Base-by-base conservation (phyloP, 2,888 invertebrate species). In the Trimorus sp. region DNA sequence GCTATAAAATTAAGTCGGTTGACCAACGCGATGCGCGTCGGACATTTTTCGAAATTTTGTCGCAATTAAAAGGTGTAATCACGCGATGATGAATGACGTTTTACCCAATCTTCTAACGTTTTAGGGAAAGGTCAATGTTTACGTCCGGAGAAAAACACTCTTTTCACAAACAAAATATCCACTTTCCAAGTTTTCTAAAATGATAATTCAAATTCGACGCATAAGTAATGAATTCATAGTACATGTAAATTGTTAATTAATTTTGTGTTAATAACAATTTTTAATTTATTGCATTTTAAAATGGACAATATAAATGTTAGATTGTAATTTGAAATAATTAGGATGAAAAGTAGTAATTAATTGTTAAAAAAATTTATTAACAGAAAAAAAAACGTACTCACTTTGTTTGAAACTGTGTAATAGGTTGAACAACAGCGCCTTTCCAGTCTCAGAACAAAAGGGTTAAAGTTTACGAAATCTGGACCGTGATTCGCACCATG, bases 1-100 rank as follows among this genome's bases (percentile, higher is more conserved):
- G 36, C 26, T 49, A 59, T 58, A 58, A 73, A 77, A 77, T 77
- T 77, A 69, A 81, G 59, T 77, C 63, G 62, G 68, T 77, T 26
- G 26, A 26, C 26, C 26, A 26, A 26, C 26, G 26, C 26, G 26
- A 26, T 26, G 26, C 26, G 26, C 4, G 26, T 26, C 26, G 26
- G 26, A 4, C 26, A 26, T 26, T 26, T 26, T 26, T 26, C 26
- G 26, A 26, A 26, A 26, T 26, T 26, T 26, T 26, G 26, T 26
- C 26, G 26, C 26, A 26, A 26, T 26, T 26, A 26, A 26, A 26
- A 26, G 26, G 26, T 26, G 26, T 26, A 26, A 26, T 26, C 2
- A 26, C 26, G 26, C 26, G 26, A 26, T 26, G 26, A 26, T 26
- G 26, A 26, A 26, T 26, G 26, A 26, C 26, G 26, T 26, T 26